Evolutionary conservation across 2,113 vertebrate species (phyloP).

Genomic region (Sardina pilchardus): DNA sequence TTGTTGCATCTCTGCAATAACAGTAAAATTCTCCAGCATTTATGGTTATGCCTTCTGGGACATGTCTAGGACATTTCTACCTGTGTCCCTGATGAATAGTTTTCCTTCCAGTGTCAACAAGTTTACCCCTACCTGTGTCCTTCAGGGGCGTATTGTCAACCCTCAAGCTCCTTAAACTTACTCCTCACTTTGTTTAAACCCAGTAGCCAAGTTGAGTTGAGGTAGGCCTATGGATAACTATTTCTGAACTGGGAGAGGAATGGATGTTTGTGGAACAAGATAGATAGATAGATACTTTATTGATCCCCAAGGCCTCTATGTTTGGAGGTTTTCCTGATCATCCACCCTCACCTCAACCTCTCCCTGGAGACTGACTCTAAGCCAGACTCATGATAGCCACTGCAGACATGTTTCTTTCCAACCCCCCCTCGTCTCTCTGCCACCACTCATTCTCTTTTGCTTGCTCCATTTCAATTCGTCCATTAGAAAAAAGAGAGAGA

Average conservation of each 20-base stretch:
- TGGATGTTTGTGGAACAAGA: too few relatives aligned
- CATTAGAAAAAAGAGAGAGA: conserved; percentile 14
- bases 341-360: not conserved
- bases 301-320: too few relatives aligned
- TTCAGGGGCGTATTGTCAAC: not conserved
- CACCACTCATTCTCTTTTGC: conserved; percentile 5
- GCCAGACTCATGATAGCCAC: not conserved
- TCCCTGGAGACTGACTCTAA: not conserved
- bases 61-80: too few relatives aligned
- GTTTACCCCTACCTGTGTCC: not conserved
- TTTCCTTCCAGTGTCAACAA: not conserved
- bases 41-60: not conserved
- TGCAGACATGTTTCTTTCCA: not conserved
- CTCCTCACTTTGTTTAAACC: too few relatives aligned
- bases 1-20: not conserved
- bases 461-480: conserved; percentile 20
- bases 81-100: not conserved
- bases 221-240: too few relatives aligned
- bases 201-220: too few relatives aligned
- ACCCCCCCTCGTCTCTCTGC: not conserved
- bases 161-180: too few relatives aligned
- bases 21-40: not conserved
- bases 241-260: too few relatives aligned
- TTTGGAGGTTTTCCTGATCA: not conserved
- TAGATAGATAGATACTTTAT: too few relatives aligned